Conservation (phyloP, 2,888 invertebrate species). For the Hypena proboscidalis region DNA sequence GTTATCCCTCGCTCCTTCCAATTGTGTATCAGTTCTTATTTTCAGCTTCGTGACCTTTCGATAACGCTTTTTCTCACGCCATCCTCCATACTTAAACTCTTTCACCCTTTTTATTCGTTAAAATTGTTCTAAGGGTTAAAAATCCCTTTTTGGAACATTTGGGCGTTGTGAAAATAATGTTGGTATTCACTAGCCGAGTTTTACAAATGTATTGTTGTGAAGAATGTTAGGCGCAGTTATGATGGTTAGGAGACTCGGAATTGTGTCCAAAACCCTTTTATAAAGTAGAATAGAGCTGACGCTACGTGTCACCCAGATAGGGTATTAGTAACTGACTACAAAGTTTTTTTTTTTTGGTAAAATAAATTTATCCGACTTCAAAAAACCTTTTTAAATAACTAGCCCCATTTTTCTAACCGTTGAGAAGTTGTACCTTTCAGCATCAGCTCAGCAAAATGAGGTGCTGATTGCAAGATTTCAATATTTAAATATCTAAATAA, state of each 20-base stretch:
- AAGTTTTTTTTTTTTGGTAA: no score
- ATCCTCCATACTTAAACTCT: conserved; percentile 8
- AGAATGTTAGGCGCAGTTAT: conserved; percentile 3
- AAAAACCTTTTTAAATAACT: no score
- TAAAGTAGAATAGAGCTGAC: conserved; percentile 7
- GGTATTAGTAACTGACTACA: conserved; percentile 5
- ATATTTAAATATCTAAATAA: no score
- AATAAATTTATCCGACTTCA: no score
- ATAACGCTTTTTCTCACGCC: conserved; percentile 5
- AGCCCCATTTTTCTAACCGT: no score
- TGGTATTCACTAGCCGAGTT: conserved; percentile 3
- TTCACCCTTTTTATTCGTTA: conserved; percentile 12
- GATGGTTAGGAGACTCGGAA: conserved; percentile 5
- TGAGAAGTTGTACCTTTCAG: no score
- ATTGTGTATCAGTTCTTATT: conserved; percentile 16
- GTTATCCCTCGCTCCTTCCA: conserved; percentile 18
- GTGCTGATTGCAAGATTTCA: no score
- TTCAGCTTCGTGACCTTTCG: conserved; percentile 15
- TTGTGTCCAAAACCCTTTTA: conserved; percentile 4
- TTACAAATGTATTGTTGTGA: not conserved
- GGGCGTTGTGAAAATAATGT: conserved; percentile 7
- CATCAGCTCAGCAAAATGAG: no score
- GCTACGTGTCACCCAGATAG: not conserved
- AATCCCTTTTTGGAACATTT: no score
- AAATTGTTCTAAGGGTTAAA: conserved; percentile 1